Evolutionary conservation across 2,797 vertebrate species (phyloP).

Genomic region (Pampus argenteus): DNA sequence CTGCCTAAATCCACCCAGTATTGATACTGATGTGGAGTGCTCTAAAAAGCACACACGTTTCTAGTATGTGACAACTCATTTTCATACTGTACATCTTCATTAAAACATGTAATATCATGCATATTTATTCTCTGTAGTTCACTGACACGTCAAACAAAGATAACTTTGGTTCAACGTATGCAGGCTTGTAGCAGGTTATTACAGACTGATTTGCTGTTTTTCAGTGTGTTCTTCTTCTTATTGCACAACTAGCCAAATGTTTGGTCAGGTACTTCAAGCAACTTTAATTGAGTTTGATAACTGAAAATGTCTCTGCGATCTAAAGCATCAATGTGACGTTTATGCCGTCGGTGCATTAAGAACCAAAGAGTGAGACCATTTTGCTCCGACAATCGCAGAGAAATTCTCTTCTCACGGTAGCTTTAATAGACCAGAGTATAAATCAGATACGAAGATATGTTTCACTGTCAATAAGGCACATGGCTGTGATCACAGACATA

Average conservation of each 20-base stretch:
- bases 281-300: background rate
- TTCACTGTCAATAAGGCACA: constrained; percentile 1
- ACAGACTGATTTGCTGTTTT: background rate
- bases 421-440: too few relatives aligned
- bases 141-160: background rate
- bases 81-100: background rate
- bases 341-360: background rate
- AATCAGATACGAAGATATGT: background rate
- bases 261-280: background rate
- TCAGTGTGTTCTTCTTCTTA: background rate
- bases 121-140: background rate
- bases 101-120: background rate
- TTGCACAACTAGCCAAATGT: background rate
- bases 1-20: background rate
- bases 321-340: constrained; percentile 13
- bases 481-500: background rate
- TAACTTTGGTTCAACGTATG: background rate
- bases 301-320: constrained; percentile 27
- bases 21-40: background rate
- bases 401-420: constrained; percentile 3
- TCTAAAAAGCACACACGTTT: background rate
- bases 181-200: background rate
- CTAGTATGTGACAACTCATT: background rate
- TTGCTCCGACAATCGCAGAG: constrained; percentile 5
- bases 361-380: constrained; percentile 19